Evolutionary conservation across 1,140 invertebrate genomes (phyloP).

Genomic region (Pseudoatta argentina): DNA sequence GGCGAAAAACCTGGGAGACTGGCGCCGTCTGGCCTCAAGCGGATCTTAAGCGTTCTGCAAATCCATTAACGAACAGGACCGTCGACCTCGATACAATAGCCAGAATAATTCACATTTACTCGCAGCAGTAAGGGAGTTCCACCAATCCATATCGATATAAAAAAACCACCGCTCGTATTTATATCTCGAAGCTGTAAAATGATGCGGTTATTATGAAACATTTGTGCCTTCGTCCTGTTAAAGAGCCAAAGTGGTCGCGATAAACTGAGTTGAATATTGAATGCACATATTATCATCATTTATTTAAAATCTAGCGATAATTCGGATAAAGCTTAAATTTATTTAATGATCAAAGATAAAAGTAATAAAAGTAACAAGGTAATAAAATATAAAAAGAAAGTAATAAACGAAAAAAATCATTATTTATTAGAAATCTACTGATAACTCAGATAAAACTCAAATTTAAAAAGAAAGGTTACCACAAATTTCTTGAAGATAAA

Average conservation of each 20-base stretch:
- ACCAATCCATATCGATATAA: conserved; percentile 23
- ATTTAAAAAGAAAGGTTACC: neutral
- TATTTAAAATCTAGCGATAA: neutral
- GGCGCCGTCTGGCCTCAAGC: conserved; percentile 72
- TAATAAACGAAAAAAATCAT: neutral
- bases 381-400: neutral
- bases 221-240: neutral
- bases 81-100: conserved; percentile 58
- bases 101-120: conserved; percentile 43
- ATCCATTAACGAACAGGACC: conserved; percentile 69
- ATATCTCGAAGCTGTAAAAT: neutral
- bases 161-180: conserved; percentile 9
- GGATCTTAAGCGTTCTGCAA: conserved; percentile 68
- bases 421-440: neutral
- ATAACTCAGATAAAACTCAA: neutral
- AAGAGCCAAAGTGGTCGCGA: neutral
- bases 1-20: conserved; percentile 68
- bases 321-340: neutral
- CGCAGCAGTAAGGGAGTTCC: neutral
- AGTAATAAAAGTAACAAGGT: neutral
- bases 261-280: neutral
- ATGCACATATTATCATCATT: conserved; percentile 5
- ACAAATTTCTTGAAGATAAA: neutral
- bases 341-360: neutral
- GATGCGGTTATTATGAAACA: neutral